phyloP scores from a whole-genome alignment of 1,140 invertebrate genomes.

The Leptinotarsa texana region DNA sequence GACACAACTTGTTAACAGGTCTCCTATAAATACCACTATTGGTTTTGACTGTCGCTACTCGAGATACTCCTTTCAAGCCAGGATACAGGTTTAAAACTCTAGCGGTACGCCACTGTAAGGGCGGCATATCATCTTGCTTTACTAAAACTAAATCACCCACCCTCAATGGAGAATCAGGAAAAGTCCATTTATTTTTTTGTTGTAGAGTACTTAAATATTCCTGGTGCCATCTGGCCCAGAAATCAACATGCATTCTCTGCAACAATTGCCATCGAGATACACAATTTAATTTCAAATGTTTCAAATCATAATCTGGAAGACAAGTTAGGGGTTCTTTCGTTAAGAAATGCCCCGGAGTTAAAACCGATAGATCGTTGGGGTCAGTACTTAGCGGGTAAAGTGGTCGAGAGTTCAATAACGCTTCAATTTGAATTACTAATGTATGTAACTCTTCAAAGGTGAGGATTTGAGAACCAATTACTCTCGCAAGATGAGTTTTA shows the following conservation, averaged over 20 bases:
- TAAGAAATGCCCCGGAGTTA: slow-evolving; percentile 27
- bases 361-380: background rate
- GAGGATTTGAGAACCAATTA: slow-evolving; percentile 16
- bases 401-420: slow-evolving; percentile 25
- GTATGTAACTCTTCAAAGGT: slow-evolving; percentile 29
- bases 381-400: slow-evolving; percentile 16
- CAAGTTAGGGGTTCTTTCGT: slow-evolving; percentile 10
- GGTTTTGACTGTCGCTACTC: slow-evolving; percentile 39
- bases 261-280: background rate
- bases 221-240: slow-evolving; percentile 3
- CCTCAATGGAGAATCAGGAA: slow-evolving; percentile 15
- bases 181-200: background rate
- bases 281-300: background rate
- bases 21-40: slow-evolving; percentile 36
- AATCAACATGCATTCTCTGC: background rate
- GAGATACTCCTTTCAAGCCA: slow-evolving; percentile 32
- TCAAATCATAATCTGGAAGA: slow-evolving; percentile 3
- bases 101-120: slow-evolving; percentile 40
- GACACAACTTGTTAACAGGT: slow-evolving; percentile 39
- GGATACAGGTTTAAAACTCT: slow-evolving; percentile 32
- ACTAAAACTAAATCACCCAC: slow-evolving; percentile 48
- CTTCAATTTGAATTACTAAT: slow-evolving; percentile 26
- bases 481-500: slow-evolving; percentile 26
- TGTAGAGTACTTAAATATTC: slow-evolving; percentile 11
- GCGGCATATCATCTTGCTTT: slow-evolving; percentile 46